These are phyloP conservation scores for Rhincodon typus DNA, from an alignment of 2,797 vertebrate species.

Conservation along the genomic window DNA sequence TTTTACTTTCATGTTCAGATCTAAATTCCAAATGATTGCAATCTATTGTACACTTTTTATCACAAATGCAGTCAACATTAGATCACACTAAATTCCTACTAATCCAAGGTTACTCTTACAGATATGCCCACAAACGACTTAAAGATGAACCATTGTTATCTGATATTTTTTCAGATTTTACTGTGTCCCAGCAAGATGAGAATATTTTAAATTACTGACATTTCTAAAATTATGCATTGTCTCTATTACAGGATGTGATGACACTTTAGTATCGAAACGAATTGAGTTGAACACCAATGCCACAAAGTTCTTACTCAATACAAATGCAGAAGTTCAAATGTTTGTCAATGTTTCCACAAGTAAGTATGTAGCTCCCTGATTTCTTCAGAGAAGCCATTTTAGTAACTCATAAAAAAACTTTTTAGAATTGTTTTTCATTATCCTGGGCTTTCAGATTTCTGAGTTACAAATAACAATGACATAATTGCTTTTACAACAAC, in stretches of 20 bases:
- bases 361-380: conserved; percentile 39
- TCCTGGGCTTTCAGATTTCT: background rate
- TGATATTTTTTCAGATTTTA: background rate
- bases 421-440: background rate
- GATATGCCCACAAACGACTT: background rate
- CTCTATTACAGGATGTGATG: background rate
- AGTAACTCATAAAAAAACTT: background rate
- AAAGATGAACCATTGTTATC: background rate
- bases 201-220: background rate
- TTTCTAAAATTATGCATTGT: background rate
- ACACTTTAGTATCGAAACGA: conserved; percentile 41
- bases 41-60: no score
- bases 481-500: background rate
- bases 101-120: background rate
- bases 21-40: no score
- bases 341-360: conserved; percentile 44
- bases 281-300: conserved; percentile 36
- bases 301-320: conserved; percentile 36
- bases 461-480: background rate
- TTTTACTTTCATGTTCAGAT: no score
- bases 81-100: background rate
- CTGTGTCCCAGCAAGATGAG: background rate
- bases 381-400: conserved; percentile 37
- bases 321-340: conserved; percentile 50
- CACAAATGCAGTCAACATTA: background rate